Conservation (phyloP, 2,113 vertebrate species). For the Columbina picui region DNA sequence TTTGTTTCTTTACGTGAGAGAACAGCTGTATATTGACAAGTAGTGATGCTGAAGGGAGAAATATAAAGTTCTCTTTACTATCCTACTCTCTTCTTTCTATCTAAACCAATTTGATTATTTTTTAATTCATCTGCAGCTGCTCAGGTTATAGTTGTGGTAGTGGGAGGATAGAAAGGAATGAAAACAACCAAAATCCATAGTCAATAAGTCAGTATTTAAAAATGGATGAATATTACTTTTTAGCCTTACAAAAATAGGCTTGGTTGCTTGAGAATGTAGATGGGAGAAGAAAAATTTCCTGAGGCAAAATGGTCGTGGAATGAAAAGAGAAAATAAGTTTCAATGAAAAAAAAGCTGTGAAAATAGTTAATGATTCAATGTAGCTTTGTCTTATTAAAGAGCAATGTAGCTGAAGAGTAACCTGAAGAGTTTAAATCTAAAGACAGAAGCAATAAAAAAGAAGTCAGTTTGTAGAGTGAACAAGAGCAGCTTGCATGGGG, state of each 20-base stretch:
- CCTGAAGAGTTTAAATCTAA: not conserved
- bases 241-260: not conserved
- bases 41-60: slow-evolving; percentile 10
- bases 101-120: slow-evolving; percentile 53
- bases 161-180: not conserved
- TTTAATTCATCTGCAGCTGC: slow-evolving; percentile 66
- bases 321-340: slow-evolving; percentile 24
- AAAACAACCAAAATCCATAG: slow-evolving; percentile 8
- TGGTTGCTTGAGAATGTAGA: not conserved
- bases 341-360: slow-evolving; percentile 18
- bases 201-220: slow-evolving; percentile 50
- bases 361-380: not conserved
- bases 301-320: slow-evolving; percentile 42
- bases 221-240: slow-evolving; percentile 45
- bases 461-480: not conserved
- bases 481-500: not conserved
- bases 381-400: not conserved
- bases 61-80: slow-evolving; percentile 12
- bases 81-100: not conserved
- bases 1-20: slow-evolving; percentile 9
- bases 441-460: not conserved
- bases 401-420: not conserved
- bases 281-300: not conserved
- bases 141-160: not conserved
- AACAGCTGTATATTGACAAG: slow-evolving; percentile 21